Conservation (phyloP, 1,140 invertebrate species). For the Zeugodacus cucurbitae region DNA sequence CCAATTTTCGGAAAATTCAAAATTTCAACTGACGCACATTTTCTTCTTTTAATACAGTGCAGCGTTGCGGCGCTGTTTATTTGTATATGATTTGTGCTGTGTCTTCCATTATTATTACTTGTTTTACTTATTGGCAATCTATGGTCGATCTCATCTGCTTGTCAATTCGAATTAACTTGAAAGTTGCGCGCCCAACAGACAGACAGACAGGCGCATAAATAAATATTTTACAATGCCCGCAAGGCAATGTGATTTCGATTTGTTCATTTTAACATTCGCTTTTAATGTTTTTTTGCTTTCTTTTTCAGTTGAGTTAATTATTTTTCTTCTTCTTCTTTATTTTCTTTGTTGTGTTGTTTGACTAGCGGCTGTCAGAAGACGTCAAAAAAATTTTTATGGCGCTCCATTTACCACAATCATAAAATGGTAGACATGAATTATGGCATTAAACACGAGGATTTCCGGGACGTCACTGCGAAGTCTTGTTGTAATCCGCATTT, state of each 20-base stretch:
- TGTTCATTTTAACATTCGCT: not conserved
- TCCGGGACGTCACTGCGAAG: not conserved
- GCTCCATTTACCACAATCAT: not conserved
- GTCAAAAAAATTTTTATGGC: not conserved
- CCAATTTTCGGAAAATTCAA: not conserved
- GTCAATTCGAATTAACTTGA: constrained; percentile 24
- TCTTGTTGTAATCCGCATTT: not conserved
- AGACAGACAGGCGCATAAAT: not conserved
- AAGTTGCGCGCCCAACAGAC: constrained; percentile 5
- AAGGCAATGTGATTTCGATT: not conserved
- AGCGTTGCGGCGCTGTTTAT: not conserved
- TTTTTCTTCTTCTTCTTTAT: not conserved
- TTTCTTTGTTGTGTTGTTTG: not conserved
- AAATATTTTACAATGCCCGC: not conserved
- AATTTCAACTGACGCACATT: not conserved
- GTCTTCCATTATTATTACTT: not conserved
- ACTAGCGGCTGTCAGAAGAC: not conserved
- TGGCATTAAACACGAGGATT: not conserved
- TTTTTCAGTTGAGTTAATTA: not conserved
- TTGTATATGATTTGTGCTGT: not conserved
- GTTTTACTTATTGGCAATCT: constrained; percentile 8
- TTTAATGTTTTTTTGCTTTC: not conserved
- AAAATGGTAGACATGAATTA: not conserved
- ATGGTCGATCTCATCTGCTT: constrained; percentile 12
- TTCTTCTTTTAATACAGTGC: not conserved